Evolutionary conservation across 2,113 vertebrate genomes (phyloP).

Genomic region (Triplophysa dalaica): DNA sequence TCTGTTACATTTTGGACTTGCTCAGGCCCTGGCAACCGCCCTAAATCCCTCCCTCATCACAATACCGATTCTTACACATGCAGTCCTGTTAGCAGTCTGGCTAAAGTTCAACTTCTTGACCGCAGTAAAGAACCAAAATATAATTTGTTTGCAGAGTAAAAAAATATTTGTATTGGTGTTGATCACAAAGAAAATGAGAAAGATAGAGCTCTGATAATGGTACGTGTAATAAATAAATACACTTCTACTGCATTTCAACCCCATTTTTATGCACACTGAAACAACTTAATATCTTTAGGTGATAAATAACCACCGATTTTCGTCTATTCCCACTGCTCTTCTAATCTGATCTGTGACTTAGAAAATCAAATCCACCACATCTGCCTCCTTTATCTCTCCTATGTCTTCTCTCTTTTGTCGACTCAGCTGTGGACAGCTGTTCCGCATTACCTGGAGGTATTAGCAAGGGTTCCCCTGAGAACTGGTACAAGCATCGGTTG

Average conservation of each 20-base stretch:
- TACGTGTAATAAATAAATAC: too few species aligned
- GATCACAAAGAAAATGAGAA: too few species aligned
- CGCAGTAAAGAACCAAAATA: neutral
- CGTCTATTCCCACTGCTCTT: constrained; percentile 20
- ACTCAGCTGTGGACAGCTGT: constrained; percentile 51
- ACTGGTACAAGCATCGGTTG: constrained; percentile 33
- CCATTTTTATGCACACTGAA: neutral
- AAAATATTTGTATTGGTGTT: neutral
- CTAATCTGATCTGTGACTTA: constrained; percentile 37
- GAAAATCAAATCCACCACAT: constrained; percentile 34
- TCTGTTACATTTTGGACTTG: constrained; percentile 49
- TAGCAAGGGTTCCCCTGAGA: constrained; percentile 51
- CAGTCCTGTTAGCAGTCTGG: neutral
- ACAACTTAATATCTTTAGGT: constrained; percentile 10
- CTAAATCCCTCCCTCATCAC: constrained; percentile 5
- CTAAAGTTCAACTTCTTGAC: neutral
- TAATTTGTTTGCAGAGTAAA: neutral
- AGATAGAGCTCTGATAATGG: too few species aligned
- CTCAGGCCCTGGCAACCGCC: neutral
- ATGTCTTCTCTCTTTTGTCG: constrained; percentile 31
- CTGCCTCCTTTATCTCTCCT: constrained; percentile 33
- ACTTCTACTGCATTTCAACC: neutral
- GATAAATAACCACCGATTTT: constrained; percentile 22
- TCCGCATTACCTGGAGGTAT: constrained; percentile 56
- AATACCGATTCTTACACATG: constrained; percentile 1